Evolutionary conservation across 2,888 invertebrate genomes (phyloP).

Genomic region (Amiota minor): DNA sequence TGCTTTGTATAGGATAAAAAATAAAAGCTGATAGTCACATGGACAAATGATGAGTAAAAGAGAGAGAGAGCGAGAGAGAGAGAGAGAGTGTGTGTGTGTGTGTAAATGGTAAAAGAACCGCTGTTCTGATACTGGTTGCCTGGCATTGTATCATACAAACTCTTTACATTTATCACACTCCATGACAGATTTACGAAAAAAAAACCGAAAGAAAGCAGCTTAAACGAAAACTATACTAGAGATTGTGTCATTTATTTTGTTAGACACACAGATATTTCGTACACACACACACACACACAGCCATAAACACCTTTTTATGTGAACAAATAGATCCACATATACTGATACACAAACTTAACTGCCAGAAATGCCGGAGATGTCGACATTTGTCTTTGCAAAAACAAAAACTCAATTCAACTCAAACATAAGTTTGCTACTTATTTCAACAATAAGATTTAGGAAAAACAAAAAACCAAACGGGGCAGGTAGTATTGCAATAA

Average conservation of each 20-base stretch:
- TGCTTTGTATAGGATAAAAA: neutral
- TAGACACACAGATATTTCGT: neutral
- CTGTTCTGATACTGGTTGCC: neutral
- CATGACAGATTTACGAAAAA: slow-evolving; percentile 46
- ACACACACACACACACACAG: neutral
- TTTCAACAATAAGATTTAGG: neutral
- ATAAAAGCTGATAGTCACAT: neutral
- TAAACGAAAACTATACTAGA: slow-evolving; percentile 35
- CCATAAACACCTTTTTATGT: neutral
- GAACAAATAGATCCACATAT: too few relatives aligned
- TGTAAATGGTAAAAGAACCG: neutral
- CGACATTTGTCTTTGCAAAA: too few relatives aligned
- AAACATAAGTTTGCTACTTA: slow-evolving; percentile 40
- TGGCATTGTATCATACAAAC: slow-evolving; percentile 44
- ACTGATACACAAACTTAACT: too few relatives aligned
- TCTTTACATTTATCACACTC: slow-evolving; percentile 51
- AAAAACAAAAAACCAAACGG: too few relatives aligned
- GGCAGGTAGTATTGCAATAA: too few relatives aligned
- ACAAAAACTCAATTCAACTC: too few relatives aligned
- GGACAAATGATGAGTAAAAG: neutral
- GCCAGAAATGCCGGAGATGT: too few relatives aligned
- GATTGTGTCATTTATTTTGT: slow-evolving; percentile 47
- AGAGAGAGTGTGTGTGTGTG: too few relatives aligned
- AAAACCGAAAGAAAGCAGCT: neutral
- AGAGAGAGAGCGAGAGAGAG: neutral